Base-by-base conservation (phyloP, 53 echinoderm and acorn worm genomes). In the Hippasteria phrygiana region DNA sequence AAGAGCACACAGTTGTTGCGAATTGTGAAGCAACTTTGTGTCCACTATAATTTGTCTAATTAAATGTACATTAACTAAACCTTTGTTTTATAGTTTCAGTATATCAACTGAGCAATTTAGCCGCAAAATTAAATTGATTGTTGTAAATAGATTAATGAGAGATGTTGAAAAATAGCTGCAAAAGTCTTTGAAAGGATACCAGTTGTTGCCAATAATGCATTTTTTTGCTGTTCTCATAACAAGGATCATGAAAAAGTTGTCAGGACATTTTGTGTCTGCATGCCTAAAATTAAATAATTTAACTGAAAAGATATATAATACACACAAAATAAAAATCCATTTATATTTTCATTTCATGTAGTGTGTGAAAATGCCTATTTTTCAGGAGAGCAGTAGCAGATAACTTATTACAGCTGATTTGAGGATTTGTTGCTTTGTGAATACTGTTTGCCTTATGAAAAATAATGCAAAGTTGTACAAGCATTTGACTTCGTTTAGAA, bases 361-460 rank as follows among this genome's bases (percentile, higher is more conserved):
- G 11, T 63, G 27, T 24, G 7, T 10, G 13, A 28, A 2, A 0
- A 28, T 39, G 14, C 45, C 22, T 80, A 41, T 31, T n/a, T 59
- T 79, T 54, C 5, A 9, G 40, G 78, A 47, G 35, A 18, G 8
- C 12, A 29, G 13, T 14, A 28, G 62, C n/a, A 56, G 27, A 43
- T 62, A 59, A 65, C 22, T 43, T 81, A 81, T 43, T 81, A 64
- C 65, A 64, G 63, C 26, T 80, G 41, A 42, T 39, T 59, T 26
- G 4, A 34, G 24, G 10, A 42, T 13, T 1, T 13, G 59, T 28
- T 17, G n/a, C 12, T 28, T 27, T 67, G 0, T 12, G 63, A 5
- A n/a, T n/a, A n/a, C n/a, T n/a, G n/a, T n/a, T n/a, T 81, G 66
- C 81, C 81, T 81, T 81, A n/a, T n/a, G 24, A 81, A 62, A 35